Evolutionary conservation across 2,797 vertebrate genomes (phyloP).

Genomic region (Neosilurus mollespiculum): DNA sequence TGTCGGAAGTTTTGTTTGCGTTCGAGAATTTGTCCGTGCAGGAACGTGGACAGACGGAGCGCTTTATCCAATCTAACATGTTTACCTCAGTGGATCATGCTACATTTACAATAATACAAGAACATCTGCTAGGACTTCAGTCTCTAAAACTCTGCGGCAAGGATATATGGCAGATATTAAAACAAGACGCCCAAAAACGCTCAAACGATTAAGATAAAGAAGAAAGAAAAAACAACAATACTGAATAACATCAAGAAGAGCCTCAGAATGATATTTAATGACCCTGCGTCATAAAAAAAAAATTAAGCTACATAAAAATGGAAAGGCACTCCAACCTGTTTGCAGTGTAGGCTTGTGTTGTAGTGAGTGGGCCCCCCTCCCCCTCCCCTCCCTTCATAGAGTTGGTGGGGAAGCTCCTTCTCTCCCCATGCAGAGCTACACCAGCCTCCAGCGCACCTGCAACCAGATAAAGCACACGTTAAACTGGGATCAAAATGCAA

Average conservation of each 20-base stretch:
- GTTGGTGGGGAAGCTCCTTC: conserved; percentile 67
- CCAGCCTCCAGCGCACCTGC: conserved; percentile 64
- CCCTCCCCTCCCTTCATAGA: conserved; percentile 75
- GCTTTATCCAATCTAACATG: conserved; percentile 22
- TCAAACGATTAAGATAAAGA: background rate
- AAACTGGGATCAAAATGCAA: conserved; percentile 51
- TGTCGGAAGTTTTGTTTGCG: conserved; percentile 10
- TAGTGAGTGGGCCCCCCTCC: conserved; percentile 63
- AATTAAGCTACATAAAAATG: conserved; percentile 27
- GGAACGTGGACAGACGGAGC: conserved; percentile 21
- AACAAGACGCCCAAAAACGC: background rate
- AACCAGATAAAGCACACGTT: conserved; percentile 58
- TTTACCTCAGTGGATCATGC: background rate
- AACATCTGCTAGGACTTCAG: conserved; percentile 20
- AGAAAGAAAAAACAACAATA: background rate
- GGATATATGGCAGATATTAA: conserved; percentile 10
- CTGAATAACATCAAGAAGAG: background rate
- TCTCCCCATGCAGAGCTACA: conserved; percentile 54
- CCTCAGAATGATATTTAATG: background rate
- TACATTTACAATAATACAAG: conserved; percentile 4
- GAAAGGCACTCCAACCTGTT: conserved; percentile 67
- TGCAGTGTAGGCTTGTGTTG: conserved; percentile 62
- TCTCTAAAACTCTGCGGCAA: background rate
- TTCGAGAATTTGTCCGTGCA: conserved; percentile 22
- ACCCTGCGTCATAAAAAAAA: background rate